Conservation (phyloP, 2,888 invertebrate genomes). For the Disparrhopalites patrizii region DNA sequence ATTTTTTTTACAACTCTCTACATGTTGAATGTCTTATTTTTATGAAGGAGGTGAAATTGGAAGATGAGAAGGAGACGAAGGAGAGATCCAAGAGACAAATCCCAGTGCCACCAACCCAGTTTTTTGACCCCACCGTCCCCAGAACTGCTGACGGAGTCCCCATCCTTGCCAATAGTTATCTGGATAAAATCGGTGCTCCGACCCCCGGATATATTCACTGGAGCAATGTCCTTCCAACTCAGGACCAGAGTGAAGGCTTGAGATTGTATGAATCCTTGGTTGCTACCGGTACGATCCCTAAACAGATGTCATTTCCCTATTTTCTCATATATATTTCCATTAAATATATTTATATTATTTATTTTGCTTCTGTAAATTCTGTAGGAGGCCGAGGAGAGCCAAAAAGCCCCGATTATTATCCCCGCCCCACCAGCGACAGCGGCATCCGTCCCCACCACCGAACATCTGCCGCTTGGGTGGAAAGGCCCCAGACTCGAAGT, state of each 20-base stretch:
- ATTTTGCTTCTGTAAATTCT: constrained; percentile 4
- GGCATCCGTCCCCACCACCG: constrained; percentile 43
- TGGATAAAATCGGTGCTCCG: constrained; percentile 30
- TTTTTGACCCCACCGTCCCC: constrained; percentile 35
- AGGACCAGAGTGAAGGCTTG: constrained; percentile 49
- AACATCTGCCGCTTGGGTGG: constrained; percentile 47
- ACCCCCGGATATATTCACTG: constrained; percentile 21
- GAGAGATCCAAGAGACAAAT: constrained; percentile 38
- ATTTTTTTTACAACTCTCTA: neutral
- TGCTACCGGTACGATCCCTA: constrained; percentile 38
- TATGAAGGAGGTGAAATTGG: constrained; percentile 17
- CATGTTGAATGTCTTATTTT: neutral
- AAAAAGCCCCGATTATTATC: constrained; percentile 37
- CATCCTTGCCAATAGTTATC: constrained; percentile 42
- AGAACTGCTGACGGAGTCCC: constrained; percentile 44
- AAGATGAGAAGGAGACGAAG: constrained; percentile 3
- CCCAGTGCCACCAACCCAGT: constrained; percentile 27
- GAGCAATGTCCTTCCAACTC: constrained; percentile 20
- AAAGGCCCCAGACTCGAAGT: constrained; percentile 26
- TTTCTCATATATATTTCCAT: neutral
- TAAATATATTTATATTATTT: no score
- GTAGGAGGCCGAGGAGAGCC: constrained; percentile 48
- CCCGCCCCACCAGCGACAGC: constrained; percentile 15
- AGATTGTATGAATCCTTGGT: constrained; percentile 49
- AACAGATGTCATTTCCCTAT: neutral